Conservation (phyloP, 2,888 invertebrate species). For the Iselma pallidipennis region DNA sequence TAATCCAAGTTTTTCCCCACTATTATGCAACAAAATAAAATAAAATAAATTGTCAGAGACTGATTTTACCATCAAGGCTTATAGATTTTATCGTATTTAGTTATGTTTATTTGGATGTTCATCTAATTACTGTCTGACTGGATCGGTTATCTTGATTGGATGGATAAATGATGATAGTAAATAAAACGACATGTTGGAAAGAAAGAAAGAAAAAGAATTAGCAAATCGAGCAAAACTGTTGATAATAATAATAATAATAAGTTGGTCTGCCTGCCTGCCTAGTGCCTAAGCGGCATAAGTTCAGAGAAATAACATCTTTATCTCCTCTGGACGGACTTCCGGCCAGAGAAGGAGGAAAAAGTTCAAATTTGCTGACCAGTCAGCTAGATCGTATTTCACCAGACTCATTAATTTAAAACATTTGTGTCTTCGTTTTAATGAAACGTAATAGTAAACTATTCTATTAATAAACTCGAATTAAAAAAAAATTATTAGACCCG, state of each 20-base stretch:
- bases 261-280: neutral
- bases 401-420: constrained; percentile 33
- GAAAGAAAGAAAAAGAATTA: neutral
- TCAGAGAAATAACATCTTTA: constrained; percentile 21
- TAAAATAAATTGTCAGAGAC: no score
- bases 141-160: neutral
- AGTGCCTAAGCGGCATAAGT: constrained; percentile 26
- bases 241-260: neutral
- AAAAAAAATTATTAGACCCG: no score
- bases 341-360: constrained; percentile 31
- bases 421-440: constrained; percentile 7
- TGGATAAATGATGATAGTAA: neutral
- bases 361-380: constrained; percentile 32
- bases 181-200: neutral
- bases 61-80: neutral
- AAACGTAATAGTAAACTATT: neutral
- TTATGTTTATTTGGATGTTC: neutral
- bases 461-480: neutral
- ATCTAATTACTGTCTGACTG: neutral
- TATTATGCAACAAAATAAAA: neutral
- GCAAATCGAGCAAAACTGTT: neutral
- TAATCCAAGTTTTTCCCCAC: neutral
- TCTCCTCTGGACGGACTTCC: constrained; percentile 33
- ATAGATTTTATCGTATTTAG: neutral
- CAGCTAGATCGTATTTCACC: constrained; percentile 28